Percentiles rank a stretch among this genome's conserved stretches.
Evolutionary conservation across 2,888 invertebrate genomes (phyloP).

Genomic region (Drosophila kokeensis): DNA sequence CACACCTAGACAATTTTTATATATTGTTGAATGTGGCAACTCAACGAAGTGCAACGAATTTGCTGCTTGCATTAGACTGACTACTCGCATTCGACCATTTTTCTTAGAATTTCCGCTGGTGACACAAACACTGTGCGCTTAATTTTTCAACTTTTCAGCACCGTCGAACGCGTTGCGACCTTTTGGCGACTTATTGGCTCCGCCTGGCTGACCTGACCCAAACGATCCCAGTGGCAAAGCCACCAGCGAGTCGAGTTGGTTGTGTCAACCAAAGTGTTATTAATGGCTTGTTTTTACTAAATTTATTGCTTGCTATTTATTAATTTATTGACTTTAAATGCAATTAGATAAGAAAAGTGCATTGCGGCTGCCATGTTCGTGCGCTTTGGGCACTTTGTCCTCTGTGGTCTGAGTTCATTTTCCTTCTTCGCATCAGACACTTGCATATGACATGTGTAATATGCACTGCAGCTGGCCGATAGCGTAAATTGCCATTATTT

Average conservation of each 20-base stretch:
- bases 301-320: constrained; percentile 84
- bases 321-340: constrained; percentile 80
- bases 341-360: constrained; percentile 81
- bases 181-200: constrained; percentile 62
- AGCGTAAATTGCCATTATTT: constrained; percentile 44
- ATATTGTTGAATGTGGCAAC: constrained; percentile 25
- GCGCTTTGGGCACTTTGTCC: constrained; percentile 40
- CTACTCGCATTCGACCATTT: constrained; percentile 49
- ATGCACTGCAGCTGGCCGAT: constrained; percentile 62
- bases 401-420: constrained; percentile 51
- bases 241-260: constrained; percentile 25
- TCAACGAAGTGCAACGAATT: constrained; percentile 80
- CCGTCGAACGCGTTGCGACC: constrained; percentile 32
- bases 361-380: constrained; percentile 56
- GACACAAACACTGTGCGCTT: constrained; percentile 79
- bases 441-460: constrained; percentile 22
- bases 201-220: constrained; percentile 71
- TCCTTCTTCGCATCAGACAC: constrained; percentile 65
- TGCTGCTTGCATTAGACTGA: constrained; percentile 38
- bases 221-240: constrained; percentile 23
- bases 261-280: constrained; percentile 83
- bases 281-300: constrained; percentile 84
- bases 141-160: constrained; percentile 70
- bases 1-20: constrained; percentile 52
- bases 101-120: constrained; percentile 71